Conservation (phyloP, 2,113 vertebrate species). For the Calidris pygmaea region DNA sequence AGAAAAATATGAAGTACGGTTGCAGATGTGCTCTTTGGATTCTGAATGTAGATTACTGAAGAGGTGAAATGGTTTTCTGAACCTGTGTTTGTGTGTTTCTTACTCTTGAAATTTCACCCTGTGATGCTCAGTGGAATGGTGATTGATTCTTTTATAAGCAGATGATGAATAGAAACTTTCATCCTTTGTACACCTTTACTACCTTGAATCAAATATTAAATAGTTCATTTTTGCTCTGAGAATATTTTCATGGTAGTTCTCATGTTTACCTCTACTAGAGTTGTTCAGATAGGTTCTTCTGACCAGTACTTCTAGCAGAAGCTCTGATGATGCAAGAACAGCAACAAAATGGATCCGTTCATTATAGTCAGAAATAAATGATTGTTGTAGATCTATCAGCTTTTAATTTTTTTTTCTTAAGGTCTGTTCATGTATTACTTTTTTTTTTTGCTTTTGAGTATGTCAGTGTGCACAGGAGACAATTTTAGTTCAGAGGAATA, state of each 20-base stretch:
- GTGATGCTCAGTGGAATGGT: not conserved
- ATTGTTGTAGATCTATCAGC: not conserved
- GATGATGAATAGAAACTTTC: constrained; percentile 21
- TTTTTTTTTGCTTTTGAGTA: not conserved
- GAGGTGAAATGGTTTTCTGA: not conserved
- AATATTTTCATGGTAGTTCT: not conserved
- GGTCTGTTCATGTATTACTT: not conserved
- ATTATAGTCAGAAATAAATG: not conserved
- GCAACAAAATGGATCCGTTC: not conserved
- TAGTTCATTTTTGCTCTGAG: constrained; percentile 20
- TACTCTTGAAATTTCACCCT: constrained; percentile 39
- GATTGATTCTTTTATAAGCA: constrained; percentile 34
- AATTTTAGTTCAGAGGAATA: not conserved
- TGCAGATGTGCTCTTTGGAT: constrained; percentile 20
- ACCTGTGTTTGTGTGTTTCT: constrained; percentile 57
- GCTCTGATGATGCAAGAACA: not conserved
- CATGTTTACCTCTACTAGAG: not conserved
- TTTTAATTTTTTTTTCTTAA: not conserved
- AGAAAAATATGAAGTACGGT: constrained; percentile 50
- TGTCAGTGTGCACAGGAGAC: not conserved
- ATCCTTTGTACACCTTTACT: constrained; percentile 7
- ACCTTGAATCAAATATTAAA: constrained; percentile 40
- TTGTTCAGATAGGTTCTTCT: not conserved
- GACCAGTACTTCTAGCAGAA: not conserved
- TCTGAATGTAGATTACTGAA: constrained; percentile 24